phyloP scores from a whole-genome alignment of 2,113 vertebrate species.

The Cyanoderma ruficeps region DNA sequence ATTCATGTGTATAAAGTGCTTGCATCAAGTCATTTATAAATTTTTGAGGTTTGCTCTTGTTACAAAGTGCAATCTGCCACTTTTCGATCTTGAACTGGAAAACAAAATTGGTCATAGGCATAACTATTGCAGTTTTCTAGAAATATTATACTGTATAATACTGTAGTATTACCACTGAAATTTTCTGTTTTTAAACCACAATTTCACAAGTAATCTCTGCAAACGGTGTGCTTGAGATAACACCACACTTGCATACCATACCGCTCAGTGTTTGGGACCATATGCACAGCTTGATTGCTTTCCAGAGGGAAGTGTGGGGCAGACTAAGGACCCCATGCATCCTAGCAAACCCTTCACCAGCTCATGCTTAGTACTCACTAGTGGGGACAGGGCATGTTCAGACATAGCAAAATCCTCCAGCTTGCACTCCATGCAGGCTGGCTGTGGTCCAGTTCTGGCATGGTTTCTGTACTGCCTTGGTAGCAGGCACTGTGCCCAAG shows the following conservation, averaged over 20 bases:
- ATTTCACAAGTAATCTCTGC: background rate
- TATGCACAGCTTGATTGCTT: background rate
- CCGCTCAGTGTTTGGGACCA: background rate
- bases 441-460: background rate
- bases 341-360: background rate
- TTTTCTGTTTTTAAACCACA: background rate
- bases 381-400: background rate
- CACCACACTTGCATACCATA: background rate
- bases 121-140: background rate
- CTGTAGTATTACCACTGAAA: background rate
- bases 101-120: constrained; percentile 36
- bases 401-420: background rate
- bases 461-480: background rate
- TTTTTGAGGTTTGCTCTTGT: constrained; percentile 80
- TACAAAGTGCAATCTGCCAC: constrained; percentile 79
- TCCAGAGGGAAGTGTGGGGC: background rate
- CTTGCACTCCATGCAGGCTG: background rate
- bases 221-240: background rate
- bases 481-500: background rate
- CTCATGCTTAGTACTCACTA: background rate
- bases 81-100: constrained; percentile 81
- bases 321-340: background rate
- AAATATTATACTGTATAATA: background rate
- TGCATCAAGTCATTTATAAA: constrained; percentile 82
- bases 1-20: constrained; percentile 77